A percentile compares a stretch with the other conserved stretches of the same genome.
Conservation (phyloP, 2,888 invertebrate species). For the Tenthredo mesomela region DNA sequence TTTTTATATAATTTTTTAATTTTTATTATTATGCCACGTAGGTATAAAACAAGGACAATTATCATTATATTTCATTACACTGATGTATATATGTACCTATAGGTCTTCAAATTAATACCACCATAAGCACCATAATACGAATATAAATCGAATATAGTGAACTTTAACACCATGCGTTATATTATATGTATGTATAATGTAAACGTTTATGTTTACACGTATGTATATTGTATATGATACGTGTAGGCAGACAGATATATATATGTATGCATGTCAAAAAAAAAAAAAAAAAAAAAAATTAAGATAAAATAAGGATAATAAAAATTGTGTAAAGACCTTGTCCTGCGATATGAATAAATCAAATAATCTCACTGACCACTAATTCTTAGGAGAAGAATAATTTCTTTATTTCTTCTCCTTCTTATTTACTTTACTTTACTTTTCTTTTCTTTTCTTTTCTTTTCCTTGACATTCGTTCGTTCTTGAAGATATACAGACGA, state of each 20-base stretch:
- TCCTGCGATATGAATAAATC: background rate
- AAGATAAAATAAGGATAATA: conserved; percentile 1
- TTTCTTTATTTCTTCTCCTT: background rate
- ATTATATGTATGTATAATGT: too few species aligned
- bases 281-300: background rate
- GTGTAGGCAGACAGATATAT: background rate
- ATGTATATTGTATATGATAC: background rate
- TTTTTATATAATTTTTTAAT: too few species aligned
- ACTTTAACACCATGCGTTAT: too few species aligned
- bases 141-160: too few species aligned
- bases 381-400: background rate
- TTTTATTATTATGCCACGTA: background rate
- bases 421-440: background rate
- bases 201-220: background rate
- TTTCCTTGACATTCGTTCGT: conserved; percentile 28
- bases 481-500: conserved; percentile 13
- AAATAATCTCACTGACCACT: background rate
- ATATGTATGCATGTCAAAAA: background rate
- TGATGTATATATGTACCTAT: background rate
- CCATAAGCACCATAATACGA: too few species aligned
- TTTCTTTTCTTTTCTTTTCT: background rate
- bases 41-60: conserved; percentile 9
- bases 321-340: background rate
- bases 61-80: background rate
- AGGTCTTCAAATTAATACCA: background rate